Evolutionary conservation across 2,797 vertebrate genomes (phyloP).

Genomic region (Notoglanidium macrostoma): DNA sequence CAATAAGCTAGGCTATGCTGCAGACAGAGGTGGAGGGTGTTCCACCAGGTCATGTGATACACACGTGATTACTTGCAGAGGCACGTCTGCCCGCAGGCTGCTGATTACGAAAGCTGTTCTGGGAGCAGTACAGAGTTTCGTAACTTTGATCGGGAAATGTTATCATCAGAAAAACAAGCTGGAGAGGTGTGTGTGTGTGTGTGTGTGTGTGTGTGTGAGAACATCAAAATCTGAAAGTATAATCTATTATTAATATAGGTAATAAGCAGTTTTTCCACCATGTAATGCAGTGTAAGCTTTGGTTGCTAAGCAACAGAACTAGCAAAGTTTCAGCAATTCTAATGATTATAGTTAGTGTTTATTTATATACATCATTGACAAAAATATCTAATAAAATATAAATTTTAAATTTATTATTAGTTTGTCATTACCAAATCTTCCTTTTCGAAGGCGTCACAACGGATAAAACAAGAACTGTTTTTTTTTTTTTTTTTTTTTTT

Average conservation of each 20-base stretch:
- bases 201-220: conserved; percentile 16
- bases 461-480: too few species aligned
- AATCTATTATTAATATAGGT: background rate
- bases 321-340: background rate
- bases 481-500: too few species aligned
- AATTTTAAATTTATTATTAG: background rate
- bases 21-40: background rate
- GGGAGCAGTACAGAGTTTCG: background rate
- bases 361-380: background rate
- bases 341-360: background rate
- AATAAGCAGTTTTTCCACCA: background rate
- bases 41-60: background rate
- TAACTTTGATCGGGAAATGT: background rate
- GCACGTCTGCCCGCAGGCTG: background rate
- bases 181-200: background rate
- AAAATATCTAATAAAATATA: too few species aligned
- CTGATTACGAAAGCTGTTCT: background rate
- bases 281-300: background rate
- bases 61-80: background rate
- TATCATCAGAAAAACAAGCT: conserved; percentile 11
- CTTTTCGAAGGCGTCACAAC: background rate
- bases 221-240: background rate
- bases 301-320: background rate
- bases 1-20: background rate
- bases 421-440: background rate